A percentile compares a stretch with the other conserved stretches of the same genome.
These are phyloP conservation scores for Drosophila prosaltans DNA, from an alignment of 1,140 invertebrate genomes.

Conservation along the genomic window DNA sequence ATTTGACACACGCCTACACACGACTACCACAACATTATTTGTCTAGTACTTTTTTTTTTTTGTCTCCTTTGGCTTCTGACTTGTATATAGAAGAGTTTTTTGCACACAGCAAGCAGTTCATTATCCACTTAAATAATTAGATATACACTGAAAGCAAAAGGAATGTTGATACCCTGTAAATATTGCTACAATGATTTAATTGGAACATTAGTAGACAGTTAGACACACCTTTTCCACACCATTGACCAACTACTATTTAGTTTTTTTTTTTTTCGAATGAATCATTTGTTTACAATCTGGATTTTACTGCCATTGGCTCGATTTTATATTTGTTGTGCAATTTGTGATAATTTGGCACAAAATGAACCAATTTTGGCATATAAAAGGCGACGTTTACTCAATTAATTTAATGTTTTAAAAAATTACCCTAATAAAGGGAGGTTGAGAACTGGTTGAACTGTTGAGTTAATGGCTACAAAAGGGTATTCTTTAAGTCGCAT, in stretches of 20 bases:
- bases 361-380: too few relatives aligned
- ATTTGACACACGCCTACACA: conserved; percentile 68
- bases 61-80: conserved; percentile 29
- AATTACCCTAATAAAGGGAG: too few relatives aligned
- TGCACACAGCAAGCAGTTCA: conserved; percentile 59
- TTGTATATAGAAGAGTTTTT: conserved; percentile 17
- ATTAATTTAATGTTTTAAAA: too few relatives aligned
- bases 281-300: neutral
- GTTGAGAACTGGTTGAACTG: too few relatives aligned
- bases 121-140: conserved; percentile 72
- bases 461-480: neutral
- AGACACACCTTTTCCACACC: neutral
- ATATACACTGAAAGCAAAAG: conserved; percentile 18
- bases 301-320: neutral
- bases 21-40: conserved; percentile 24
- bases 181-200: neutral
- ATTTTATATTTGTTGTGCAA: neutral
- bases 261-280: neutral
- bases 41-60: conserved; percentile 11
- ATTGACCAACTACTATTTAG: neutral
- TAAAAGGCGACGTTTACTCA: too few relatives aligned
- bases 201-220: neutral
- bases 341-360: too few relatives aligned
- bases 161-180: neutral
- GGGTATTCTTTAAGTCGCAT: neutral